These are phyloP conservation scores for Augochlora pura DNA, from an alignment of 1,140 invertebrate genomes.

Conservation along the genomic window DNA sequence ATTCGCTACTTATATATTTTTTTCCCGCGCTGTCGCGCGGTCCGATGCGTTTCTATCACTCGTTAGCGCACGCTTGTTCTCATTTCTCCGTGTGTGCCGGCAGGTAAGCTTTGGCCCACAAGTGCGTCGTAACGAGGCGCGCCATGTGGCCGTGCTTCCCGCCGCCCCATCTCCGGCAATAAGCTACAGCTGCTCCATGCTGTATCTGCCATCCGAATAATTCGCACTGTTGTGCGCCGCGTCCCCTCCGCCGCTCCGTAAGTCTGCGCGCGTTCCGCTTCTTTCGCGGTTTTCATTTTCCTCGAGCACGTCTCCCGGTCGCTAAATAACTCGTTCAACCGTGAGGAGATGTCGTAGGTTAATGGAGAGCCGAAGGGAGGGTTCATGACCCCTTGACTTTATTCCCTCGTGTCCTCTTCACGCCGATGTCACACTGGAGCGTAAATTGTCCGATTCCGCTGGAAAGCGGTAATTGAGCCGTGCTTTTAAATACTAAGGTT, in stretches of 20 bases:
- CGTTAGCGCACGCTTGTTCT: conserved; percentile 56
- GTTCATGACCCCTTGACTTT: too few species aligned
- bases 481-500: too few species aligned
- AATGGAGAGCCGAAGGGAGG: not conserved
- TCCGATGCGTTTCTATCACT: conserved; percentile 40
- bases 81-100: conserved; percentile 37
- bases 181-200: conserved; percentile 57
- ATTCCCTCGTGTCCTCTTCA: too few species aligned
- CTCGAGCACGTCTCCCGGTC: conserved; percentile 6
- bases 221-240: conserved; percentile 43
- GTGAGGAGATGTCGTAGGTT: not conserved
- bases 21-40: not conserved
- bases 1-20: not conserved
- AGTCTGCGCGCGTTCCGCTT: not conserved
- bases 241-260: not conserved
- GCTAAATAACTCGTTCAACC: conserved; percentile 26
- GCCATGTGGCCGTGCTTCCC: conserved; percentile 22
- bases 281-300: conserved; percentile 13
- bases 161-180: conserved; percentile 35
- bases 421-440: too few species aligned
- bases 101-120: conserved; percentile 49
- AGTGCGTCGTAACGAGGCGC: conserved; percentile 56
- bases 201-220: conserved; percentile 55
- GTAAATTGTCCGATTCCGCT: too few species aligned
- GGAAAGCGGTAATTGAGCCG: too few species aligned